Conservation (phyloP, 2,113 vertebrate genomes). For the Chroicocephalus ridibundus region DNA sequence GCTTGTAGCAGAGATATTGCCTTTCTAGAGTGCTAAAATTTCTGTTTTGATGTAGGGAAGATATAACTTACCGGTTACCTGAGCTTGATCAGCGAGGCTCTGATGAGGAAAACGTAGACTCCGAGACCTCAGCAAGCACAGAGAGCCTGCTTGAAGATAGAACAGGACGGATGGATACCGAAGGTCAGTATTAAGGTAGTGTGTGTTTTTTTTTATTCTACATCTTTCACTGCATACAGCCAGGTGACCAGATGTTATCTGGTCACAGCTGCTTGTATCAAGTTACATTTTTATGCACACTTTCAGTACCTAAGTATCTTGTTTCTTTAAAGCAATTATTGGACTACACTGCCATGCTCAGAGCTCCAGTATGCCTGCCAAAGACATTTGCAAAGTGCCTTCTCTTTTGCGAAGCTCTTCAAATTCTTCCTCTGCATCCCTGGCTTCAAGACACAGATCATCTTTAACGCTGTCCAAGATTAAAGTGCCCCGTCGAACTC, state of each 20-base stretch:
- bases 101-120: constrained; percentile 94
- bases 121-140: constrained; percentile 90
- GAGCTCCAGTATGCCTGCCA: constrained; percentile 31
- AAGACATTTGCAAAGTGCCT: constrained; percentile 35
- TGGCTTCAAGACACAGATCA: constrained; percentile 51
- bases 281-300: background rate
- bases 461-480: constrained; percentile 69
- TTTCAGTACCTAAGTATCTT: constrained; percentile 45
- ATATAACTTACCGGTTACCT: constrained; percentile 90
- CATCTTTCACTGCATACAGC: background rate
- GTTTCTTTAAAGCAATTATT: constrained; percentile 72
- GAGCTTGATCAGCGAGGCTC: constrained; percentile 94
- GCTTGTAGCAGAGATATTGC: background rate
- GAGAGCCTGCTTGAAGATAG: constrained; percentile 93
- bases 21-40: background rate
- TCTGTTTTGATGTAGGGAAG: constrained; percentile 78
- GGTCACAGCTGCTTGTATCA: background rate
- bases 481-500: constrained; percentile 79
- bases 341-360: constrained; percentile 29
- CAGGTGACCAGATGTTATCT: background rate
- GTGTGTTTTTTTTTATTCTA: constrained; percentile 48
- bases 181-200: constrained; percentile 90
- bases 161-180: constrained; percentile 70
- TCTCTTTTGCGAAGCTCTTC: constrained; percentile 16
- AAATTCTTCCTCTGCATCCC: background rate